Base-by-base conservation (phyloP, 35 echinoderm and acorn worm genomes). In the Apostichopus californicus region DNA sequence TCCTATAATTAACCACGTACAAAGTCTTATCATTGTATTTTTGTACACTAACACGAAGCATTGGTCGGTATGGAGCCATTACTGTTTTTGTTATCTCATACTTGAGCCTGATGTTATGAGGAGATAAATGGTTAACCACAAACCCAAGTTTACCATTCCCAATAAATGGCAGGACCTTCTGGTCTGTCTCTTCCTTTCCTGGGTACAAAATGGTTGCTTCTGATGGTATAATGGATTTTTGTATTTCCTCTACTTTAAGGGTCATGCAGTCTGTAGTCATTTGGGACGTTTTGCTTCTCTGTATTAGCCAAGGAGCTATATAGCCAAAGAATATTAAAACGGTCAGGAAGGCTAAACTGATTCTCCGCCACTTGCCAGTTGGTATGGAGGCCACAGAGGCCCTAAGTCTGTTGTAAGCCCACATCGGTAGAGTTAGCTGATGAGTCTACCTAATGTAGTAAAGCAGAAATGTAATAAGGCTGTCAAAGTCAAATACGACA, bases 81-180 rank as follows among this genome's bases (percentile, higher is more conserved):
- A 78, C 70, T 14, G 90, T 87, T 90, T 94, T 95, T 56, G 92
- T 92, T 13, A 91, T 81, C 63, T 93, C 92, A 56, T 93, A 83
- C 60, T 87, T 72, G 8, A 95, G 17, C 17, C 89, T 25, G 68
- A 95, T 10, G 21, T 91, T 94, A 81, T 94, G 77, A 14, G 96
- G 92, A 10, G 95, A 94, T 5, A 87, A 78, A 56, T 94, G 86
- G 71, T 98, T 95, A 28, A 95, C 90, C 2, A 92, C 87, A 55
- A 98, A 92, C 13, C 92, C 96, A 12, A 98, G 22, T 46, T 98
- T 94, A 18, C 96, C 96, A 79, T 98, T 98, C 3, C 96, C 96
- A 26, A 94, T 89, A 56, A 93, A 92, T 26, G 96, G 92, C 13
- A 97, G 79, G 13, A 97, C 79, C 68, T 93, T 90, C 8, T 55